Conservation (phyloP, 2,113 vertebrate genomes). For the Eulemur macaco region DNA sequence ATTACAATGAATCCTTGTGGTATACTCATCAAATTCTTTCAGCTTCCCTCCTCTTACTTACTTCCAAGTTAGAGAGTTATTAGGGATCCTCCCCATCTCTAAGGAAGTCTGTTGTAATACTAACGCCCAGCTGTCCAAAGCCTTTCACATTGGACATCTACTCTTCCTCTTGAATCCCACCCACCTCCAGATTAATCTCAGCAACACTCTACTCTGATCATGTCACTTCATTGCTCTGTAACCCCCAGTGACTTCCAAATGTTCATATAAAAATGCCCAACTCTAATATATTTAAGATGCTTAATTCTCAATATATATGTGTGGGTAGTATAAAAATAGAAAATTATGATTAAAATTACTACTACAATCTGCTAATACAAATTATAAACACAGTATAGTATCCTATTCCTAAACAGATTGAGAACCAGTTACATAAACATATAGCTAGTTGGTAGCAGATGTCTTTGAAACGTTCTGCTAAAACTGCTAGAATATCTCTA, state of each 20-base stretch:
- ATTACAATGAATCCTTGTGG: background rate
- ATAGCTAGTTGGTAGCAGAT: background rate
- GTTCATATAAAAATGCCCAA: background rate
- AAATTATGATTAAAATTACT: constrained; percentile 1
- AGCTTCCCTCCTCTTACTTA: background rate
- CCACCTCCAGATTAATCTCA: background rate
- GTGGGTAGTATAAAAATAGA: background rate
- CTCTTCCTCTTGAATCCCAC: background rate
- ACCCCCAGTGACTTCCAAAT: background rate
- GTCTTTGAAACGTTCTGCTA: background rate
- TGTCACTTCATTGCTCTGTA: background rate
- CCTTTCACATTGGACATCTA: background rate
- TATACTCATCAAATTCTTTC: background rate
- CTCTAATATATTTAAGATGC: background rate
- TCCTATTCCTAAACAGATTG: background rate
- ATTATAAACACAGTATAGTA: background rate
- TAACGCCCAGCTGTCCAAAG: background rate
- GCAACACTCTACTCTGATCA: background rate
- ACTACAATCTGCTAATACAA: background rate
- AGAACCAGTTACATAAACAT: background rate
- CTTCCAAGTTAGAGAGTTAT: background rate
- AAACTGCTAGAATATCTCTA: background rate
- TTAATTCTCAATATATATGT: background rate
- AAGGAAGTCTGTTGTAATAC: background rate
- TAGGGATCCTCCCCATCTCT: background rate